A percentile compares a stretch with the other conserved stretches of the same genome.
These are phyloP conservation scores for Trissolcus japonicus DNA, from an alignment of 2,888 invertebrate genomes.

Conservation along the genomic window DNA sequence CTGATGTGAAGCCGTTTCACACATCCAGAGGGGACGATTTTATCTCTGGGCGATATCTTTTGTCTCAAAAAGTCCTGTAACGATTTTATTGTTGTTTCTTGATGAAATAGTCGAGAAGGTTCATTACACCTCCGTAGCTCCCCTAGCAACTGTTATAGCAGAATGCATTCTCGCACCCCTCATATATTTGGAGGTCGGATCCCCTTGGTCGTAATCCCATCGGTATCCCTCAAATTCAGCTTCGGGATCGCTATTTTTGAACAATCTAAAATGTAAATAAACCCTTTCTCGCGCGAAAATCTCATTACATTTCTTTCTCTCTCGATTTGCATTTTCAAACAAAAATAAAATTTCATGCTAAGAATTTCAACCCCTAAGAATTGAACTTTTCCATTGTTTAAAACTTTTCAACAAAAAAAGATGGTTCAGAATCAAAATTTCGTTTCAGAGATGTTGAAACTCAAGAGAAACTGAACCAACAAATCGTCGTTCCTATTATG, in stretches of 20 bases:
- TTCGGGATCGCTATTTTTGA: slow-evolving; percentile 27
- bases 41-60: slow-evolving; percentile 28
- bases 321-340: slow-evolving; percentile 25
- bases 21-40: slow-evolving; percentile 18
- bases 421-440: neutral
- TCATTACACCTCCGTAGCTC: slow-evolving; percentile 41
- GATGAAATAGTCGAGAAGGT: slow-evolving; percentile 37
- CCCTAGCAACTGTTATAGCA: slow-evolving; percentile 36
- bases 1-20: slow-evolving; percentile 20
- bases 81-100: slow-evolving; percentile 38
- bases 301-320: slow-evolving; percentile 2
- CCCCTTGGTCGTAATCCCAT: slow-evolving; percentile 21
- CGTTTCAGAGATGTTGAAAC: neutral
- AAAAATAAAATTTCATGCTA: too few relatives aligned
- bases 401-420: neutral
- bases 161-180: slow-evolving; percentile 36
- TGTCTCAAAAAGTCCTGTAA: slow-evolving; percentile 35
- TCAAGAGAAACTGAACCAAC: neutral
- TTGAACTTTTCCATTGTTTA: neutral
- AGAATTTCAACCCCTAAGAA: too few relatives aligned
- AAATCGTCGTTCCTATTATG: too few relatives aligned
- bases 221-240: slow-evolving; percentile 26
- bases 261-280: slow-evolving; percentile 44
- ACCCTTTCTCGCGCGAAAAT: slow-evolving; percentile 6
- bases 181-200: slow-evolving; percentile 27